Percentiles rank a stretch among this genome's conserved stretches.
phyloP scores from a whole-genome alignment of 2,113 vertebrate species.

The Dicaeum eximium region DNA sequence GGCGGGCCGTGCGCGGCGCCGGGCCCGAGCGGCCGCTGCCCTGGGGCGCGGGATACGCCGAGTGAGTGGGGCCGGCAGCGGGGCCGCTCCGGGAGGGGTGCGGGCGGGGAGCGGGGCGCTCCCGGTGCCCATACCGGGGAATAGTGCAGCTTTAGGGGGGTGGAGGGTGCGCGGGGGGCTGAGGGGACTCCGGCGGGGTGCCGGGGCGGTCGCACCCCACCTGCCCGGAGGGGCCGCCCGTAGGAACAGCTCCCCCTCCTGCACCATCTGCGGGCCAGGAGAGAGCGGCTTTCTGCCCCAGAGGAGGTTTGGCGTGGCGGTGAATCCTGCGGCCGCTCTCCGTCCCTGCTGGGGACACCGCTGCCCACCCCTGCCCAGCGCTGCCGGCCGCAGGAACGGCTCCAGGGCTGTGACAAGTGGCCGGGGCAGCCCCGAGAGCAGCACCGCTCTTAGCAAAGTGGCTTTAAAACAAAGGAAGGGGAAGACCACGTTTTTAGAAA shows the following conservation, averaged over 20 bases:
- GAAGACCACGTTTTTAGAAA: not conserved
- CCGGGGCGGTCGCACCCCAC: not conserved
- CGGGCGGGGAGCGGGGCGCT: not conserved
- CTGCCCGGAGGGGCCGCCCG: not conserved
- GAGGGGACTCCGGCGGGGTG: not conserved
- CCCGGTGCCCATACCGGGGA: not conserved
- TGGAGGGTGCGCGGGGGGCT: too few species aligned
- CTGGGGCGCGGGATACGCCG: slow-evolving; percentile 73
- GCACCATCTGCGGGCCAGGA: not conserved
- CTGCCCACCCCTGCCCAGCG: not conserved
- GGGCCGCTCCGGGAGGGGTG: not conserved
- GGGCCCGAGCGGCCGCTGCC: slow-evolving; percentile 60
- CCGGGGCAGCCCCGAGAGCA: not conserved
- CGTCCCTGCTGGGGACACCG: not conserved
- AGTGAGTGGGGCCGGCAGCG: slow-evolving; percentile 62
- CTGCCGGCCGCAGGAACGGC: not conserved
- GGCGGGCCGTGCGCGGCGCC: slow-evolving; percentile 39
- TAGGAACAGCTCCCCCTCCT: not conserved
- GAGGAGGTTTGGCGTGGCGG: rapidly evolving
- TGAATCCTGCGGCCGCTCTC: not conserved
- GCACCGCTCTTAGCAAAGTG: not conserved
- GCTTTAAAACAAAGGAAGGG: not conserved
- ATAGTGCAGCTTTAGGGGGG: not conserved
- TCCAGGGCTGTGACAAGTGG: not conserved
- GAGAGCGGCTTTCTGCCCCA: not conserved